Conservation (phyloP, 92 coral and sea anemone species). For the Phenganax marumi region DNA sequence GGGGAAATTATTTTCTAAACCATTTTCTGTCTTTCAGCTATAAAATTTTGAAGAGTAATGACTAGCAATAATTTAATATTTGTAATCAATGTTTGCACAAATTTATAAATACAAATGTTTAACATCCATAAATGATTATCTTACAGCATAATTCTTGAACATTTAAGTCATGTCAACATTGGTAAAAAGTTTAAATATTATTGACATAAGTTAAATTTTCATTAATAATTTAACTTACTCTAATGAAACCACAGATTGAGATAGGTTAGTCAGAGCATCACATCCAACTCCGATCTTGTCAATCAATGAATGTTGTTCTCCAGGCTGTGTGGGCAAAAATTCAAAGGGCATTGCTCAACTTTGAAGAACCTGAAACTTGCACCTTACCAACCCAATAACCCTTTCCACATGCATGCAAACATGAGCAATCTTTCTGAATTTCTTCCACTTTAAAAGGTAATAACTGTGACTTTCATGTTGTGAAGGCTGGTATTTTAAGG, state of each 20-base stretch:
- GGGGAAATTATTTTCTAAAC: constrained; percentile 44
- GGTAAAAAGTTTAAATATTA: background rate
- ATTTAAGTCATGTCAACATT: too few relatives aligned
- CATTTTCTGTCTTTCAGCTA: constrained; percentile 30
- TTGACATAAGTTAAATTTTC: background rate
- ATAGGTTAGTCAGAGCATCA: constrained; percentile 46
- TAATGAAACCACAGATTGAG: constrained; percentile 42
- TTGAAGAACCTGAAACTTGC: constrained; percentile 25
- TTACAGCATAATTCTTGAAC: background rate
- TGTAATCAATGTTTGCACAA: background rate
- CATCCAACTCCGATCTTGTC: constrained; percentile 45
- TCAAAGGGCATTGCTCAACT: constrained; percentile 43
- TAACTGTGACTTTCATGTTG: background rate
- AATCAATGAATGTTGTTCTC: constrained; percentile 38
- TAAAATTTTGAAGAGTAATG: constrained; percentile 10
- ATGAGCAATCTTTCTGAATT: constrained; percentile 15
- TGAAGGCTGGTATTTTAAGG: constrained; percentile 29
- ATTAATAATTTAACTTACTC: constrained; percentile 26
- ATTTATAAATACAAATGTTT: background rate
- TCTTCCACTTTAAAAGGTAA: constrained; percentile 28
- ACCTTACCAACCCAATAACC: background rate
- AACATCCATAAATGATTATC: background rate
- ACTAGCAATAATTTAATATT: background rate
- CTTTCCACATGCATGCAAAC: constrained; percentile 12
- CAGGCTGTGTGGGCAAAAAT: constrained; percentile 19